These are phyloP conservation scores for Aplochiton taeniatus DNA, from an alignment of 2,797 vertebrate genomes.

Conservation along the genomic window DNA sequence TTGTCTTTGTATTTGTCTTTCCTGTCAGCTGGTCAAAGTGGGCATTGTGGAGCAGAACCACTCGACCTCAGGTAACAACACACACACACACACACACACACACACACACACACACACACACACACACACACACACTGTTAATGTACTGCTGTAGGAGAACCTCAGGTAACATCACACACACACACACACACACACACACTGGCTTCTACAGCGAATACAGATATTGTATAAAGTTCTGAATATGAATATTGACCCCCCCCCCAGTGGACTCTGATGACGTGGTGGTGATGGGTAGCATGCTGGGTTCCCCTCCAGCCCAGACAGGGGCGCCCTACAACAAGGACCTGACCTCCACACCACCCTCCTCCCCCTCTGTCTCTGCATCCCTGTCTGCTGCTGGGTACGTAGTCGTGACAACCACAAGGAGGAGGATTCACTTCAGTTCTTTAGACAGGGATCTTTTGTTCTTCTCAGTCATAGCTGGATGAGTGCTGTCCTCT, in stretches of 20 bases:
- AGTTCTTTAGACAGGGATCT: no score
- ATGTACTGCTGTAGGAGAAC: no score
- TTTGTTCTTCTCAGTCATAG: no score
- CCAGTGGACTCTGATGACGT: slow-evolving; percentile 90
- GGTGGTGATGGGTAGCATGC: slow-evolving; percentile 72
- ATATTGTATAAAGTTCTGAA: no score
- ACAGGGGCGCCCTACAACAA: slow-evolving; percentile 71
- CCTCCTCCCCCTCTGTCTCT: slow-evolving; percentile 81
- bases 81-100: background rate
- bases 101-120: background rate
- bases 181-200: no score
- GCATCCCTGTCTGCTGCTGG: slow-evolving; percentile 78
- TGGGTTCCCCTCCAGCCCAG: slow-evolving; percentile 73
- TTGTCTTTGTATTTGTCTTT: no score
- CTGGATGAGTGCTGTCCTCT: no score
- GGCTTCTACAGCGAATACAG: no score
- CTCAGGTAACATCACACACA: no score
- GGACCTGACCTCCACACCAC: slow-evolving; percentile 77
- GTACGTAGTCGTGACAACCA: slow-evolving; percentile 50
- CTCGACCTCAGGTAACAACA: slow-evolving; percentile 74
- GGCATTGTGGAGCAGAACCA: slow-evolving; percentile 83
- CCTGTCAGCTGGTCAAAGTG: slow-evolving; percentile 70
- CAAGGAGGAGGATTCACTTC: no score
- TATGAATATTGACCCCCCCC: no score
- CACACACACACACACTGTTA: no score